Conservation (phyloP, 2,888 invertebrate genomes). For the Girardia tigrina region DNA sequence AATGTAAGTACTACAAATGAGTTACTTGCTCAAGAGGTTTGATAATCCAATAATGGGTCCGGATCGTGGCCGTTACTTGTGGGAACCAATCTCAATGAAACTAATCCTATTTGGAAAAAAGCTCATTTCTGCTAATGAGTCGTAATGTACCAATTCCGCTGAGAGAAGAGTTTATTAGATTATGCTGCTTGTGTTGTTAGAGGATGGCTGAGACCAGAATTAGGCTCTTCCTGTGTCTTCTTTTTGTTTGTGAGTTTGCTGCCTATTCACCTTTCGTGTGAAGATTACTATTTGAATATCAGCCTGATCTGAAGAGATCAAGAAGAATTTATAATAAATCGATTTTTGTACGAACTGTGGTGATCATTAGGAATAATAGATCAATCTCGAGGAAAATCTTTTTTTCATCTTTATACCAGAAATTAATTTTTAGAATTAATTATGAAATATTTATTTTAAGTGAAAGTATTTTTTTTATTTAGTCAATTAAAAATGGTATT, state of each 20-base stretch:
- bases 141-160: constrained; percentile 12
- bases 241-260: neutral
- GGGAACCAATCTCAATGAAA: neutral
- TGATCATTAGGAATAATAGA: constrained; percentile 6
- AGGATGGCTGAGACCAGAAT: constrained; percentile 17
- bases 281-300: neutral
- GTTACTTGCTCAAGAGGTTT: neutral
- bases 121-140: neutral
- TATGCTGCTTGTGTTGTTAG: neutral
- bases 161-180: constrained; percentile 8
- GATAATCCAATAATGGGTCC: constrained; percentile 14
- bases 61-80: constrained; percentile 20
- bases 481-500: too few relatives aligned
- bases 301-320: neutral
- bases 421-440: too few relatives aligned
- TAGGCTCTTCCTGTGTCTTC: neutral
- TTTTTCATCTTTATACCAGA: too few relatives aligned
- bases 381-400: neutral
- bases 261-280: neutral
- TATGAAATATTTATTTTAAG: too few relatives aligned
- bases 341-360: neutral
- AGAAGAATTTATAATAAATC: neutral
- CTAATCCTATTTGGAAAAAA: constrained; percentile 16
- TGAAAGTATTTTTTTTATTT: too few relatives aligned
- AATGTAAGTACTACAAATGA: neutral